Evolutionary conservation across 2,888 invertebrate genomes (phyloP), one percentile per base, ranked within the genome.

Genomic region (Cenopis cana): DNA sequence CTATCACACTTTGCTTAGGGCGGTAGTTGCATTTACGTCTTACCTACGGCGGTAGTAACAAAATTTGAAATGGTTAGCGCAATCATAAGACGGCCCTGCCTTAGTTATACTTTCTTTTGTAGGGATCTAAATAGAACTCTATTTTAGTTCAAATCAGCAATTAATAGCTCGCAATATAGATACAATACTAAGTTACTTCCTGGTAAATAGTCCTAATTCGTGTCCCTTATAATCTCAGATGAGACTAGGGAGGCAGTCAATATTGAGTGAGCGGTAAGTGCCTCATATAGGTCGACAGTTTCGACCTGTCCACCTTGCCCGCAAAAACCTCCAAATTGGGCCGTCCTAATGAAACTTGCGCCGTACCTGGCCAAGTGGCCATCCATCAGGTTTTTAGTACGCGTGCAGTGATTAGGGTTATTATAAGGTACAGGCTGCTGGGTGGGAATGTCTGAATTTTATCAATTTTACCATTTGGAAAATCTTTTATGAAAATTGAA

Each of bases 361-460:
- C 24, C 41, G 52, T 41, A 59, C 64, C 69, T 65, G 68, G 18
- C 57, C 36, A 59, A 57, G 64, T 65, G 68, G 18, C 57, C 36
- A 69, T 69, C 64, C 18, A 69, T 69, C 50, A 64, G 64, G 64
- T 69, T 69, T 69, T 69, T 69, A 65, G 64, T 62, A 54, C 62
- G 36, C 49, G 10, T 29, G 33, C 24, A 57, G 49, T 69, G 36
- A 64, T 64, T n/a, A 18, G 20, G 8, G 11, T 33, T 54, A 18
- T 38, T 33, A 33, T 33, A n/a, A n/a, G n/a, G n/a, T n/a, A 33
- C 11, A 49, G 4, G n/a, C 6, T 24, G 29, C 12, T 29, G 11
- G 9, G 17, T 49, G n/a, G 2, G 4, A 50, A 18, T 50, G 33
- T 12, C 17, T 6, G 14, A 33, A 50, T 50, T 62, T 18, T 38